phyloP scores from a whole-genome alignment of 2,113 vertebrate genomes.

The Setophaga petechia region DNA sequence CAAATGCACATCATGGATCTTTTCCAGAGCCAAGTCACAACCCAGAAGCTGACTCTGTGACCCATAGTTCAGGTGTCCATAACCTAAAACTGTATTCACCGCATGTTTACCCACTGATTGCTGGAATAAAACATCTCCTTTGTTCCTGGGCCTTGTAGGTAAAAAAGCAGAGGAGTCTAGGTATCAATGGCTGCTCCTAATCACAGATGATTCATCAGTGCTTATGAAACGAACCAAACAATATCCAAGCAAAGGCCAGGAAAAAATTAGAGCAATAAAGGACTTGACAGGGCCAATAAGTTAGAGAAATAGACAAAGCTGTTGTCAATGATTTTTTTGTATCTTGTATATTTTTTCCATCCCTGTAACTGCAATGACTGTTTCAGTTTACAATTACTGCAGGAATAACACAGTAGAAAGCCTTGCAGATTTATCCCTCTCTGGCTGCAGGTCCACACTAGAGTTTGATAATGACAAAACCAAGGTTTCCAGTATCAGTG shows the following conservation, averaged over 20 bases:
- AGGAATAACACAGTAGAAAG: neutral
- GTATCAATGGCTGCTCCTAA: neutral
- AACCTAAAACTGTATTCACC: neutral
- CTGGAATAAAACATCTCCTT: neutral
- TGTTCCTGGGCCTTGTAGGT: neutral
- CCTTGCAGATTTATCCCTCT: neutral
- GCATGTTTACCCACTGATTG: rapidly evolving
- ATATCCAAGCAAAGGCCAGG: neutral
- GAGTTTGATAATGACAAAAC: neutral
- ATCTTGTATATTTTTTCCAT: neutral
- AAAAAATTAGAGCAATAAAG: neutral
- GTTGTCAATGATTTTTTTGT: neutral
- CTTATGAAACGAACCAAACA: neutral
- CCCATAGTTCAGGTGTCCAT: neutral
- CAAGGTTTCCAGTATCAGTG: neutral
- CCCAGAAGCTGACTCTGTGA: neutral
- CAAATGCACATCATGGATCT: neutral
- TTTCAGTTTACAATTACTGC: neutral
- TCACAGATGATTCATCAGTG: neutral
- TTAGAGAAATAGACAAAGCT: neutral
- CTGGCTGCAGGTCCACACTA: neutral
- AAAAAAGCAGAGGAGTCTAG: neutral
- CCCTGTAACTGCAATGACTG: neutral
- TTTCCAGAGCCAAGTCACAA: neutral
- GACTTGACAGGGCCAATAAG: neutral